A percentile compares a stretch with the other conserved stretches of the same genome.
Evolutionary conservation across 2,888 invertebrate genomes (phyloP).

Genomic region (Sarcophaga caerulescens): DNA sequence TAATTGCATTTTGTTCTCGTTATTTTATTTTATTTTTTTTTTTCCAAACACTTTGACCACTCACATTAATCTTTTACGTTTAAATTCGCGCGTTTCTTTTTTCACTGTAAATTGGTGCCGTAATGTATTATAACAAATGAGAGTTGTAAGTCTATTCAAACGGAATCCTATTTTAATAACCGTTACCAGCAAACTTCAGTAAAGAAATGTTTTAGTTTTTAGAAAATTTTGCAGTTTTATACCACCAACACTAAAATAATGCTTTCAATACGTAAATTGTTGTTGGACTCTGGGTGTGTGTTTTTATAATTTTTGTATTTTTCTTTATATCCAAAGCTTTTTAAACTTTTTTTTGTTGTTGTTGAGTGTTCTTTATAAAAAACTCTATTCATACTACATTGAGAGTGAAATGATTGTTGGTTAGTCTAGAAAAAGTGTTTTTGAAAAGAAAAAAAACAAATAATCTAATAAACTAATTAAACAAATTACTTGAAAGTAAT

Average conservation of each 20-base stretch:
- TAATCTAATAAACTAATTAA: not conserved
- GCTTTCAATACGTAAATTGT: constrained; percentile 22
- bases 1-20: constrained; percentile 49
- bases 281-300: not conserved
- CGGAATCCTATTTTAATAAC: constrained; percentile 36
- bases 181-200: constrained; percentile 61
- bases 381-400: not conserved
- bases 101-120: not conserved
- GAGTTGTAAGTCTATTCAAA: too few relatives aligned
- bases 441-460: not conserved
- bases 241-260: constrained; percentile 55
- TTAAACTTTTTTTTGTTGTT: constrained; percentile 35
- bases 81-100: constrained; percentile 23
- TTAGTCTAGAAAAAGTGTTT: not conserved
- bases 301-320: constrained; percentile 4
- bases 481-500: not conserved
- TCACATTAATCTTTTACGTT: constrained; percentile 29
- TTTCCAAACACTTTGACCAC: constrained; percentile 1
- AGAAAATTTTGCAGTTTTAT: constrained; percentile 64
- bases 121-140: too few relatives aligned
- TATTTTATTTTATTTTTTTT: constrained; percentile 11
- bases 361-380: constrained; percentile 23
- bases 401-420: not conserved
- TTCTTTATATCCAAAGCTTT: constrained; percentile 48
- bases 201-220: constrained; percentile 63